Percentiles rank a stretch among this genome's conserved stretches.
These are phyloP conservation scores for Globodera rostochiensis DNA, from an alignment of 1,140 invertebrate genomes.

Conservation along the genomic window DNA sequence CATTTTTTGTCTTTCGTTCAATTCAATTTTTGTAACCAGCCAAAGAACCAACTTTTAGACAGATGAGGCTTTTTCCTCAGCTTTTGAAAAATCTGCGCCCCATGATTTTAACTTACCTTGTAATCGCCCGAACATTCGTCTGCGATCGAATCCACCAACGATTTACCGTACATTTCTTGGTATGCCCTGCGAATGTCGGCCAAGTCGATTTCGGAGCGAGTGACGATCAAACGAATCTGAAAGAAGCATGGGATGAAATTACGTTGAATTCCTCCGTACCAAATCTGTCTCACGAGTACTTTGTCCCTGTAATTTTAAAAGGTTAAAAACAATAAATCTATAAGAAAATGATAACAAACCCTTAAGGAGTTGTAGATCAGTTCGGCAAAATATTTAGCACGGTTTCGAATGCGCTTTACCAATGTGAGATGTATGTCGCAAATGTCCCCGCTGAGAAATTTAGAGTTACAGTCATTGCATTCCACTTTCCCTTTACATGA, in stretches of 20 bases:
- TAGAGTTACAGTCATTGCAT: neutral
- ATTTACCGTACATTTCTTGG: constrained; percentile 65
- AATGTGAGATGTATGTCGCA: constrained; percentile 79
- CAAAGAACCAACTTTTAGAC: too few relatives aligned
- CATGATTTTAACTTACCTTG: constrained; percentile 46
- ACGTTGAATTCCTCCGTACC: neutral
- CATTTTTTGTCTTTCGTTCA: too few relatives aligned
- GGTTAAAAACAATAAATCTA: too few relatives aligned
- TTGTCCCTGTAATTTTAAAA: constrained; percentile 42
- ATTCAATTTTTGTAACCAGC: too few relatives aligned
- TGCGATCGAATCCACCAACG: constrained; percentile 66
- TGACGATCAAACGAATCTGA: constrained; percentile 67
- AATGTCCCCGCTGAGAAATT: constrained; percentile 74
- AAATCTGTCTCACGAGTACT: constrained; percentile 68
- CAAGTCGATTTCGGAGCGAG: constrained; percentile 69
- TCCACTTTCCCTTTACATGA: constrained; percentile 69
- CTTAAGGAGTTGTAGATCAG: constrained; percentile 82
- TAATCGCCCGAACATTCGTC: constrained; percentile 61
- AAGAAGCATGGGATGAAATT: neutral
- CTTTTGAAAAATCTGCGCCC: too few relatives aligned
- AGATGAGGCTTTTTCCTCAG: too few relatives aligned
- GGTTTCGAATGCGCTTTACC: constrained; percentile 84
- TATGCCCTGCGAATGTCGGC: constrained; percentile 69
- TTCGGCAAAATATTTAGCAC: constrained; percentile 89
- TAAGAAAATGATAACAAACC: too few relatives aligned